phyloP scores from a whole-genome alignment of 2,113 vertebrate species.

The Myotis yumanensis region DNA sequence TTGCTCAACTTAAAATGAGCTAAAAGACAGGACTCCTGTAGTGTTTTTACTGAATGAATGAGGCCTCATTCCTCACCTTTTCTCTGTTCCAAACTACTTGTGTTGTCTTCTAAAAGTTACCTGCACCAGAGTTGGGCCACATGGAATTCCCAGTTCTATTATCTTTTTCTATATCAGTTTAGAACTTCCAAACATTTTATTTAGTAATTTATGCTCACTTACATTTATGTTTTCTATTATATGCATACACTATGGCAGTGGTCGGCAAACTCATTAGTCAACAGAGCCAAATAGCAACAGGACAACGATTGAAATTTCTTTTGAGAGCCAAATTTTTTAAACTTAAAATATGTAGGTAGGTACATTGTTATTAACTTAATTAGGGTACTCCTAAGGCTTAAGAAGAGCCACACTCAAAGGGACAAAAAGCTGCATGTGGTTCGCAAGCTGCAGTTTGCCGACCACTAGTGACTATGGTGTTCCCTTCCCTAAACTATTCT shows the following conservation, averaged over 20 bases:
- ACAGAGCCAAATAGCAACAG: too few species aligned
- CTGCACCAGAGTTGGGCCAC: background rate
- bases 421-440: too few species aligned
- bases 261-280: too few species aligned
- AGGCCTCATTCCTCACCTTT: background rate
- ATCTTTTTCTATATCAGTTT: background rate
- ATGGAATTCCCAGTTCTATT: background rate
- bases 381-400: too few species aligned
- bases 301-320: too few species aligned
- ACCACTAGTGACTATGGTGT: background rate
- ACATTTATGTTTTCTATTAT: background rate
- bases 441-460: too few species aligned
- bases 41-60: background rate
- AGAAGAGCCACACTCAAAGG: too few species aligned
- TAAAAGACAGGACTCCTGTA: background rate
- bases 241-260: background rate
- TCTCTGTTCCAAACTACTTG: background rate
- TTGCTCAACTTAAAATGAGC: background rate
- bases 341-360: too few species aligned
- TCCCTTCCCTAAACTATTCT: background rate
- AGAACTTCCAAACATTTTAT: background rate
- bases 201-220: background rate
- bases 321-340: too few species aligned
- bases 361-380: too few species aligned
- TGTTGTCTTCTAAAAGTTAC: background rate